Percentiles rank a stretch among this genome's conserved stretches.
phyloP scores from a whole-genome alignment of 2,797 vertebrate genomes.

The Anabacerthia variegaticeps region DNA sequence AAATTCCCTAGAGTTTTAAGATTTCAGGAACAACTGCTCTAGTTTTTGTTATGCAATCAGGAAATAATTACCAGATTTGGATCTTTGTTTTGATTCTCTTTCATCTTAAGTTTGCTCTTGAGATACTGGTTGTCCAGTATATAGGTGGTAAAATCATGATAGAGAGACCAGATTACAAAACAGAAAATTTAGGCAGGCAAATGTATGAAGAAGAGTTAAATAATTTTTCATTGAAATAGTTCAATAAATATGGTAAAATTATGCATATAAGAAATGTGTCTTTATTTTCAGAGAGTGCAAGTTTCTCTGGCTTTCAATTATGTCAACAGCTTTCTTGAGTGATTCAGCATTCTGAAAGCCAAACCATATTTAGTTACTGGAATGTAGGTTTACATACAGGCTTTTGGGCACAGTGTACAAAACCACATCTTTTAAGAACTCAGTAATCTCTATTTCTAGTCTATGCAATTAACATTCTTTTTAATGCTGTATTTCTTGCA shows the following conservation, averaged over 20 bases:
- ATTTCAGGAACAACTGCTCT: background rate
- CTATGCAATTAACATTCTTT: conserved; percentile 4
- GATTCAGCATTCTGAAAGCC: conserved; percentile 49
- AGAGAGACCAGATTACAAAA: background rate
- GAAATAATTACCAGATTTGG: background rate
- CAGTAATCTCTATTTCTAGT: conserved; percentile 7
- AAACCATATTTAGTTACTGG: conserved; percentile 15
- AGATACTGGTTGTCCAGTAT: background rate
- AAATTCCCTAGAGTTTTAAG: background rate
- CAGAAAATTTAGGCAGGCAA: background rate
- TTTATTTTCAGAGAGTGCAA: background rate
- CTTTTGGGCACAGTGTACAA: background rate
- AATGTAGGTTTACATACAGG: background rate
- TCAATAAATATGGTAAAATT: background rate
- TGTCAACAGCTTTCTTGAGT: conserved; percentile 50
- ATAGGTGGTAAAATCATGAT: background rate
- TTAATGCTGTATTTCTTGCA: background rate
- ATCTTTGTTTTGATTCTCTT: background rate
- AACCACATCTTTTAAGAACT: background rate
- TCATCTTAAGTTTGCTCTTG: background rate
- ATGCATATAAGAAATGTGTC: background rate
- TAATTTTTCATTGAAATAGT: background rate
- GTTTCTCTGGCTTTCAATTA: conserved; percentile 17
- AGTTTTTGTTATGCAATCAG: background rate
- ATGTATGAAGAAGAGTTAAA: background rate